A percentile compares a stretch with the other conserved stretches of the same genome.
phyloP scores from a whole-genome alignment of 2,113 vertebrate genomes.

The Passer domesticus region DNA sequence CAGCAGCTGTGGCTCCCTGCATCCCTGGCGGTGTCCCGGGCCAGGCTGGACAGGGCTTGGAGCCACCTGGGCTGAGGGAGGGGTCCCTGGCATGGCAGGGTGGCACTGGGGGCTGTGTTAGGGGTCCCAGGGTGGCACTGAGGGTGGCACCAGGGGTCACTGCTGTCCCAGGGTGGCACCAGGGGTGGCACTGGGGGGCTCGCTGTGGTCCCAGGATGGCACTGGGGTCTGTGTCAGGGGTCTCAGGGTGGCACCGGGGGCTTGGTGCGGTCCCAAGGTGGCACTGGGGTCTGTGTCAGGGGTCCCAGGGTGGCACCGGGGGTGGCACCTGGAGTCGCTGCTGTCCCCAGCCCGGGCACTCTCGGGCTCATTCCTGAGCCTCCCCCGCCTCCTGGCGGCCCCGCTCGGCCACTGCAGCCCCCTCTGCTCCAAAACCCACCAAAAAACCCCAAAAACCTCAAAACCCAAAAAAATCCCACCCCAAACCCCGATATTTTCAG shows the following conservation, averaged over 20 bases:
- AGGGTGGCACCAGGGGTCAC: neutral
- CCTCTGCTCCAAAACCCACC: neutral
- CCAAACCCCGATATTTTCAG: neutral
- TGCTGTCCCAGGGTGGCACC: neutral
- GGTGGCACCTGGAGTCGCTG: neutral
- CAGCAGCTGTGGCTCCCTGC: neutral
- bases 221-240: too few relatives aligned
- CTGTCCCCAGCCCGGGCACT: neutral
- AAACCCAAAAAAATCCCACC: too few relatives aligned
- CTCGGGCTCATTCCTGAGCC: neutral
- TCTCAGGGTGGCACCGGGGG: neutral
- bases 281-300: neutral
- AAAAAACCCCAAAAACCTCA: rapidly evolving
- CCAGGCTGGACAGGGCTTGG: neutral
- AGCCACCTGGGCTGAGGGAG: neutral
- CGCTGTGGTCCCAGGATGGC: neutral
- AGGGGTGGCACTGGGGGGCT: neutral
- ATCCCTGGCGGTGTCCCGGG: neutral
- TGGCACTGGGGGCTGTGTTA: neutral
- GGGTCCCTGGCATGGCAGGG: neutral
- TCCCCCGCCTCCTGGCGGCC: slow-evolving; percentile 44
- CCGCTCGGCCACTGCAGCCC: neutral
- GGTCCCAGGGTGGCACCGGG: neutral
- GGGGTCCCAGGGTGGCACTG: neutral
- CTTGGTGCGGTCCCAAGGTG: neutral